A percentile compares a stretch with the other conserved stretches of the same genome.
Evolutionary conservation across 2,888 invertebrate genomes (phyloP).

Genomic region (Dicyrtoma fusca): DNA sequence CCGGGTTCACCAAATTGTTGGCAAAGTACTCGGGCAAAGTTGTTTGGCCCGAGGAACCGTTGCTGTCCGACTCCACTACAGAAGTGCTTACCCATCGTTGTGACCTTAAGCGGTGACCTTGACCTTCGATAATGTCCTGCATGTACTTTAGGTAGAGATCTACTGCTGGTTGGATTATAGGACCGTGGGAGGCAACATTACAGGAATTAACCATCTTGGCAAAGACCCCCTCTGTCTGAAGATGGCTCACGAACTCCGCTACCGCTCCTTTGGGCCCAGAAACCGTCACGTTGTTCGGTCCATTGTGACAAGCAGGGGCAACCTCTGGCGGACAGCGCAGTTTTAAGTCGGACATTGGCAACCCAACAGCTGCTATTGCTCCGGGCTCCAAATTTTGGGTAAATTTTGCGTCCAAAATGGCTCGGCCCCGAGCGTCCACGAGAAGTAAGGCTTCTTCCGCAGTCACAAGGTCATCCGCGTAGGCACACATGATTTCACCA

Average conservation of each 20-base stretch:
- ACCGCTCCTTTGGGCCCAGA: constrained; percentile 80
- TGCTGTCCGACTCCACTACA: too few relatives aligned
- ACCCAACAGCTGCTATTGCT: constrained; percentile 85
- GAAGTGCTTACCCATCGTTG: constrained; percentile 28
- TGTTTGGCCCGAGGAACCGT: neutral
- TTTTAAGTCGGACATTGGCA: constrained; percentile 81
- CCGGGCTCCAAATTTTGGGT: constrained; percentile 61
- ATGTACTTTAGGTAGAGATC: too few relatives aligned
- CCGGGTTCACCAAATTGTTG: neutral
- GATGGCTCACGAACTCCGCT: constrained; percentile 68
- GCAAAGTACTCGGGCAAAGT: too few relatives aligned
- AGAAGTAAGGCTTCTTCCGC: constrained; percentile 14
- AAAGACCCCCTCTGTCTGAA: constrained; percentile 76
- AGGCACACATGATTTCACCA: constrained; percentile 61
- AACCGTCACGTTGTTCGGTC: constrained; percentile 87
- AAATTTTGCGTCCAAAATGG: neutral
- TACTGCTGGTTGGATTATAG: too few relatives aligned
- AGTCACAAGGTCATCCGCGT: constrained; percentile 20
- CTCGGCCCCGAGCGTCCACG: neutral
- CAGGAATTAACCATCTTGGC: constrained; percentile 79
- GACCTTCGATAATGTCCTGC: neutral
- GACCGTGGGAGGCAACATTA: constrained; percentile 87
- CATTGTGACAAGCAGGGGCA: constrained; percentile 92
- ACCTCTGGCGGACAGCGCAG: constrained; percentile 76
- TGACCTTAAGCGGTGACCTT: too few relatives aligned